Conservation (phyloP, 2,888 invertebrate genomes). For the Netelia melanura region DNA sequence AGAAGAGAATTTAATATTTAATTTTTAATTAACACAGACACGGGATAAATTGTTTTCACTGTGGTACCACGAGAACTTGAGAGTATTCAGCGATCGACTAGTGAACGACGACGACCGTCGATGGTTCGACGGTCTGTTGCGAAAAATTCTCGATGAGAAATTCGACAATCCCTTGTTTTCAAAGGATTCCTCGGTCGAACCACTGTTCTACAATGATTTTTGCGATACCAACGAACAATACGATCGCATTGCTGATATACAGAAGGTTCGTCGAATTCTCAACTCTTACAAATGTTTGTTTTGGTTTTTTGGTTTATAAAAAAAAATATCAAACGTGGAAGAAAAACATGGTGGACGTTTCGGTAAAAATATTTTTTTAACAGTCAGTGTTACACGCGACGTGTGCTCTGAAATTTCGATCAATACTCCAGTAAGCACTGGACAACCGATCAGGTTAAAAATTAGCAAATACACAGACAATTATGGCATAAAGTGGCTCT, state of each 20-base stretch:
- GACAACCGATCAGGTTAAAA: no score
- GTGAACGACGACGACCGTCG: slow-evolving; percentile 90
- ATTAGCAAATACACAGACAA: no score
- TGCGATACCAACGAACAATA: slow-evolving; percentile 87
- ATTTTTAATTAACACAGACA: slow-evolving; percentile 81
- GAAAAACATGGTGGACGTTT: no score
- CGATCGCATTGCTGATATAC: slow-evolving; percentile 87
- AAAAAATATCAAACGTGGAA: no score
- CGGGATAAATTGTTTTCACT: slow-evolving; percentile 89
- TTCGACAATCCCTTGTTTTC: slow-evolving; percentile 84
- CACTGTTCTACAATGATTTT: slow-evolving; percentile 90
- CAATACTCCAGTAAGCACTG: no score
- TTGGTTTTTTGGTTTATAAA: slow-evolving; percentile 12
- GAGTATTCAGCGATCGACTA: slow-evolving; percentile 95
- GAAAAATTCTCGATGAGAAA: slow-evolving; percentile 86
- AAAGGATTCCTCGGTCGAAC: slow-evolving; percentile 86
- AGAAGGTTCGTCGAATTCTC: slow-evolving; percentile 85
- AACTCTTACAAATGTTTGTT: background rate
- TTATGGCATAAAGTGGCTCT: no score
- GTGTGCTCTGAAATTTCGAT: no score
- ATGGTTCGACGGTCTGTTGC: slow-evolving; percentile 89
- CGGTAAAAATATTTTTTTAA: background rate
- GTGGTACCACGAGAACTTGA: slow-evolving; percentile 95
- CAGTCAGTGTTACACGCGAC: no score
- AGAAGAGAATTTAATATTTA: background rate